phyloP scores from a whole-genome alignment of 2,888 invertebrate species.

The Brachypalpus laphriformis region DNA sequence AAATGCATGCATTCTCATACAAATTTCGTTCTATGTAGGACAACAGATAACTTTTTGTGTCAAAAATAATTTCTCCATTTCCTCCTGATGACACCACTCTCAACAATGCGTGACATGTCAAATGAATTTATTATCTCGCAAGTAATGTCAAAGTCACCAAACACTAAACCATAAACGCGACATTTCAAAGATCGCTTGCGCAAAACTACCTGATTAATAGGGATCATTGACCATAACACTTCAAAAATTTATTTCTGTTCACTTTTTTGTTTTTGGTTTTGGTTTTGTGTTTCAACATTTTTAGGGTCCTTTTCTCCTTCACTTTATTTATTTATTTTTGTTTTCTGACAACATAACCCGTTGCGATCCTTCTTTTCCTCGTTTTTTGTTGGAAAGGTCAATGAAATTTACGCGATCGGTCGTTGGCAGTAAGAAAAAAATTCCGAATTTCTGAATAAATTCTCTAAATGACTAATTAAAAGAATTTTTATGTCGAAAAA shows the following conservation, averaged over 20 bases:
- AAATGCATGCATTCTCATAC: not conserved
- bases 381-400: conserved; percentile 30
- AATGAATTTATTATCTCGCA: not conserved
- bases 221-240: conserved; percentile 42
- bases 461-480: conserved; percentile 1
- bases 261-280: not conserved
- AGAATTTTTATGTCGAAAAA: not conserved
- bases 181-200: not conserved
- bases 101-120: conserved; percentile 1
- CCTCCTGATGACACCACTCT: not conserved
- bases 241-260: conserved; percentile 5
- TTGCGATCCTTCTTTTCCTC: not conserved
- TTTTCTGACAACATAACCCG: conserved; percentile 20
- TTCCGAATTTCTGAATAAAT: not conserved
- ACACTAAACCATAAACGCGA: not conserved
- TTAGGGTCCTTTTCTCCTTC: not conserved
- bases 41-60: not conserved
- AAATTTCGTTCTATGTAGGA: not conserved
- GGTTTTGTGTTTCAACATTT: not conserved
- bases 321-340: not conserved
- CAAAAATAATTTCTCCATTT: not conserved
- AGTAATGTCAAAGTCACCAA: not conserved
- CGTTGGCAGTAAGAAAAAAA: not conserved
- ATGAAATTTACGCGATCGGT: conserved; percentile 21
- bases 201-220: conserved; percentile 9